phyloP scores from a whole-genome alignment of 1,140 invertebrate genomes.

The Cylas formicarius region DNA sequence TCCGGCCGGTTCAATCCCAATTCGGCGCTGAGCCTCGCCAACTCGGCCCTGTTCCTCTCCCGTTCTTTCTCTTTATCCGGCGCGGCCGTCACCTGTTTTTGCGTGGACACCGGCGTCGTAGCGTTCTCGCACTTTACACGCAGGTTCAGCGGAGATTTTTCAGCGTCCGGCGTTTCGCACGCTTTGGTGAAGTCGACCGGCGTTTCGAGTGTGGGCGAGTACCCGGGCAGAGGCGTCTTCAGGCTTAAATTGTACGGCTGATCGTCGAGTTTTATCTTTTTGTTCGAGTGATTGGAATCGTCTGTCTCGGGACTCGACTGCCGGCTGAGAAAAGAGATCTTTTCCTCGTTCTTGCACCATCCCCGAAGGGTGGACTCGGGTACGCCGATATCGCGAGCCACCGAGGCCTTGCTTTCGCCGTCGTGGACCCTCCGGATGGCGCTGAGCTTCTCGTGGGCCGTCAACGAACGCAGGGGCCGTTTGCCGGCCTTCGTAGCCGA shows the following conservation, averaged over 20 bases:
- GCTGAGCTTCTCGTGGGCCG: conserved; percentile 66
- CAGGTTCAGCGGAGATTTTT: conserved; percentile 19
- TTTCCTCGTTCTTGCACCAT: conserved; percentile 79
- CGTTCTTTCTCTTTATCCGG: conserved; percentile 8
- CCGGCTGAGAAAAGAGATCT: conserved; percentile 62
- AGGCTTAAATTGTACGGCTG: conserved; percentile 41
- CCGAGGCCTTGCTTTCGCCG: conserved; percentile 74
- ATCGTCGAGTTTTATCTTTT: conserved; percentile 47
- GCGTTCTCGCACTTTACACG: conserved; percentile 16
- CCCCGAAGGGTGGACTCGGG: conserved; percentile 74
- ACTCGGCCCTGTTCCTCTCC: conserved; percentile 35
- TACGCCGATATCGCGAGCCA: conserved; percentile 71
- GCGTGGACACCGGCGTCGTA: conserved; percentile 10
- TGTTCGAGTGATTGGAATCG: conserved; percentile 26
- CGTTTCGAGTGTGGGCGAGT: conserved; percentile 36
- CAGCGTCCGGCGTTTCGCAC: conserved; percentile 10
- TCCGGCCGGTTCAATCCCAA: conserved; percentile 38
- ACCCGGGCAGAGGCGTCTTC: conserved; percentile 18
- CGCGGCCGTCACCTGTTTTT: background rate
- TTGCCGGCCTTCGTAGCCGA: conserved; percentile 48
- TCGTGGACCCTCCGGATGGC: conserved; percentile 74
- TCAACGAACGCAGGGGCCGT: conserved; percentile 61
- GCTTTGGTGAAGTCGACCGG: background rate
- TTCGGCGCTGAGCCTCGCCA: conserved; percentile 35
- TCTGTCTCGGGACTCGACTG: conserved; percentile 55